Evolutionary conservation across 2,888 invertebrate species (phyloP), one percentile per base, ranked within the genome.

Genomic region (Zaprionus lineosus): DNA sequence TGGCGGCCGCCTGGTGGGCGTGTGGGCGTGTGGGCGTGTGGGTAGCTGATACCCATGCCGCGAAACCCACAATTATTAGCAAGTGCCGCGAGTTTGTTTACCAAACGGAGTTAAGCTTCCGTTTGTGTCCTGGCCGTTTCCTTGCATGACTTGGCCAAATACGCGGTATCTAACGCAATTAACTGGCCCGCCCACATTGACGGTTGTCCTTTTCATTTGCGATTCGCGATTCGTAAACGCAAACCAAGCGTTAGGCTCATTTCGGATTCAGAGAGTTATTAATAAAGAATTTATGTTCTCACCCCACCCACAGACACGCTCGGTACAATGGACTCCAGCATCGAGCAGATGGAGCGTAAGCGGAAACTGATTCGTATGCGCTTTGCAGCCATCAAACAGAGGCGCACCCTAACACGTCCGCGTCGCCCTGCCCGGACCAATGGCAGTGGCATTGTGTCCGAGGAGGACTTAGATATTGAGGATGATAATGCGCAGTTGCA

Each of bases 41-140:
- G n/a, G 14, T 21, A 33, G 4, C 21, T 39, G 11, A 47, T n/a
- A 24, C 44, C 31, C 53, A 8, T 18, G 40, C 9, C 4, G 12
- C 24, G 37, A 59, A 47, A 60, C 67, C 73, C 48, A 52, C 73
- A 79, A 78, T 78, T 78, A 76, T 76, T 76, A 56, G 61, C 82
- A 60, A 71, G 44, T 75, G 59, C 33, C 34, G n/a, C 43, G 33
- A 18, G 19, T 29, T 61, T 82, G 55, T 77, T 78, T 56, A 34
- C 40, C 11, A 9, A 37, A 8, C 33, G 33, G 40, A 66, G 31
- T 55, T 40, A 62, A 58, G 48, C 52, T 52, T 57, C 40, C 48
- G 40, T 50, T 50, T 66, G 15, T 31, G 31, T 29, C 12, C 6
- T 29, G 9, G n/a, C 15, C 11, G 12, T 18, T 15, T 16, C 5